phyloP scores from a whole-genome alignment of 2,888 invertebrate species.

The Oasisia sp. region DNA sequence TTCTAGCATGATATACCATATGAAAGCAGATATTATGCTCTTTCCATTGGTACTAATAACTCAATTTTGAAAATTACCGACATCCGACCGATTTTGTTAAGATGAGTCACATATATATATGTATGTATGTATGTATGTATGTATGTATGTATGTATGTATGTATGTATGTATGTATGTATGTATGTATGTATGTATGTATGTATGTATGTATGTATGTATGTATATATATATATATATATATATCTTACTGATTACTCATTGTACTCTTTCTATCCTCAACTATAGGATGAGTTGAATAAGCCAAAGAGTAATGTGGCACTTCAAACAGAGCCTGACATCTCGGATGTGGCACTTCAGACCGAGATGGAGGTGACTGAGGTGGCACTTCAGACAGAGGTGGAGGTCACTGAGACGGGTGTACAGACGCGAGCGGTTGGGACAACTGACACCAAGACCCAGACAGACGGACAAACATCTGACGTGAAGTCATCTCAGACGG shows the following conservation, averaged over 20 bases:
- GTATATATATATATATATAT: not conserved
- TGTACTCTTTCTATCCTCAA: not conserved
- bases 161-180: no score
- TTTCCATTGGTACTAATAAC: no score
- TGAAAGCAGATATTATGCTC: no score
- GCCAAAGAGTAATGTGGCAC: not conserved
- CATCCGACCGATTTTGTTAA: no score
- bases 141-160: no score
- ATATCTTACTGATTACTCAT: not conserved
- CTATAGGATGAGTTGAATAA: not conserved
- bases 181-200: no score
- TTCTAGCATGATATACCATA: no score
- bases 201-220: no score
- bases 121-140: no score
- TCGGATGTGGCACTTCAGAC: conserved; percentile 1
- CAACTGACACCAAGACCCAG: not conserved
- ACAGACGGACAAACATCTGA: not conserved
- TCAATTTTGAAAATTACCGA: no score
- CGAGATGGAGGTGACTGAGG: not conserved
- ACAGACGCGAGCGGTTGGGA: not conserved
- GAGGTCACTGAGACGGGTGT: not conserved
- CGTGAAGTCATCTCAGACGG: not conserved
- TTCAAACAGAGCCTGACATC: not conserved
- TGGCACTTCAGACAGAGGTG: not conserved
- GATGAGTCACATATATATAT: no score